Conservation (phyloP, 2,888 invertebrate genomes). For the Stenurella melanura region DNA sequence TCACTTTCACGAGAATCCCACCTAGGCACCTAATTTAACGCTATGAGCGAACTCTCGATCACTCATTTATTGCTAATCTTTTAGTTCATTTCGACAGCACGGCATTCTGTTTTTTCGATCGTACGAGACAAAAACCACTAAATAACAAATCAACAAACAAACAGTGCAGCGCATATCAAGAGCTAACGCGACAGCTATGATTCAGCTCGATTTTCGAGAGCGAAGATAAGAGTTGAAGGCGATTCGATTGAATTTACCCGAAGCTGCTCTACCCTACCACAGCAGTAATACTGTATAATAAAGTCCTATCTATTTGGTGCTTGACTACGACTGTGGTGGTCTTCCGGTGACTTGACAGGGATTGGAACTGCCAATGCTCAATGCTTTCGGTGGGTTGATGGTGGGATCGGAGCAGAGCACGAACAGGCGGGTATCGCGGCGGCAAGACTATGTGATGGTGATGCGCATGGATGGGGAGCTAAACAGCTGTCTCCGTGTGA, state of each 20-base stretch:
- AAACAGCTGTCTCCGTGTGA: slow-evolving; percentile 96
- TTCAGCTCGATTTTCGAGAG: slow-evolving; percentile 33
- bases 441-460: slow-evolving; percentile 54
- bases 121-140: slow-evolving; percentile 62
- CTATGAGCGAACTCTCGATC: slow-evolving; percentile 70
- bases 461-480: slow-evolving; percentile 71
- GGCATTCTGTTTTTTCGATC: slow-evolving; percentile 49
- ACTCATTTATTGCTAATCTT: slow-evolving; percentile 72
- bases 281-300: slow-evolving; percentile 43
- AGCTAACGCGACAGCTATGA: slow-evolving; percentile 38
- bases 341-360: slow-evolving; percentile 29
- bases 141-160: slow-evolving; percentile 69
- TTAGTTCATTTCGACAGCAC: slow-evolving; percentile 70
- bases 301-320: slow-evolving; percentile 45
- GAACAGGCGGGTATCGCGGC: slow-evolving; percentile 56
- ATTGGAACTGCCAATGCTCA: slow-evolving; percentile 44
- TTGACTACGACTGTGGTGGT: slow-evolving; percentile 43
- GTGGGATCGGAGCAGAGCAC: slow-evolving; percentile 57
- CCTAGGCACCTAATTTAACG: slow-evolving; percentile 73
- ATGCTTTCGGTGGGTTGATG: slow-evolving; percentile 42
- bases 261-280: slow-evolving; percentile 50
- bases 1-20: slow-evolving; percentile 58
- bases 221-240: slow-evolving; percentile 52
- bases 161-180: slow-evolving; percentile 60
- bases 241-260: slow-evolving; percentile 39